A percentile compares a stretch with the other conserved stretches of the same genome.
Evolutionary conservation across 2,113 vertebrate species (phyloP).

Genomic region (Falcunculus frontatus): DNA sequence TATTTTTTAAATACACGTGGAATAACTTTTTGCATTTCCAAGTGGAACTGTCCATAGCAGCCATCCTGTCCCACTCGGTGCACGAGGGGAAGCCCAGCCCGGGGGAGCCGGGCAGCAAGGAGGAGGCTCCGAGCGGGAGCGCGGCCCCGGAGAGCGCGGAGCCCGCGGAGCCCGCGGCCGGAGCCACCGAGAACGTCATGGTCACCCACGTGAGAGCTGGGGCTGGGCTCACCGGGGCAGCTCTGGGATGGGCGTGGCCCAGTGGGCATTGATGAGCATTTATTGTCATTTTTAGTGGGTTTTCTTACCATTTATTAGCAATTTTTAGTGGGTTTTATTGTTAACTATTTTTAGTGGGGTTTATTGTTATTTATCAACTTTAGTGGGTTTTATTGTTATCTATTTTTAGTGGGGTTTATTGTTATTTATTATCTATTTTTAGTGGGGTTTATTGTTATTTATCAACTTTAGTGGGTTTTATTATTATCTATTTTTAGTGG

Average conservation of each 20-base stretch:
- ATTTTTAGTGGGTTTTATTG: not conserved
- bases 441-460: not conserved
- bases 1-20: slow-evolving; percentile 98
- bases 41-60: slow-evolving; percentile 92
- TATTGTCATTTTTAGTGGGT: not conserved
- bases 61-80: slow-evolving; percentile 84
- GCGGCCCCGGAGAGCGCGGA: not conserved
- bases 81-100: slow-evolving; percentile 61
- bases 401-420: too few relatives aligned
- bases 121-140: slow-evolving; percentile 39
- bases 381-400: too few relatives aligned
- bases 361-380: not conserved
- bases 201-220: not conserved
- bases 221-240: not conserved
- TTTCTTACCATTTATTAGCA: not conserved
- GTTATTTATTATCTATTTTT: not conserved
- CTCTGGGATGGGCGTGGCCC: not conserved
- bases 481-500: too few relatives aligned
- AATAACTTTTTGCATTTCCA: slow-evolving; percentile 99
- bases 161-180: not conserved
- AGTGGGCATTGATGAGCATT: too few relatives aligned
- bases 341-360: not conserved
- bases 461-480: too few relatives aligned
- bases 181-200: slow-evolving; percentile 70
- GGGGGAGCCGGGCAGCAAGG: not conserved